Evolutionary conservation across 2,888 invertebrate species (phyloP).

Genomic region (Mayetiola destructor): DNA sequence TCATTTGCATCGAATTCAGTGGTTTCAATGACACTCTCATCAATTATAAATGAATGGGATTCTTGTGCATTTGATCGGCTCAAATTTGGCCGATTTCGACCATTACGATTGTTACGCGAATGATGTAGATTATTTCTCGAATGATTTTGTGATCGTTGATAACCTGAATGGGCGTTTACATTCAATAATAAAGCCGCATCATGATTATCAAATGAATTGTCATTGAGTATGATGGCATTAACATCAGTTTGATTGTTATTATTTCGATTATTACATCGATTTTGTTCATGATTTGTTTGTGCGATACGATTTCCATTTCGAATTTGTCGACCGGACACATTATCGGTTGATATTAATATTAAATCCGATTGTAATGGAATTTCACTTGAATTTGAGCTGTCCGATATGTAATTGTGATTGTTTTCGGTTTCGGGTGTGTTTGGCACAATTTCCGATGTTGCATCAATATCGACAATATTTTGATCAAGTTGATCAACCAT

Average conservation of each 20-base stretch:
- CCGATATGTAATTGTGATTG: constrained; percentile 13
- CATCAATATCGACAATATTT: not conserved
- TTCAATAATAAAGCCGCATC: not conserved
- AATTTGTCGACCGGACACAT: not conserved
- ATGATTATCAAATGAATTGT: not conserved
- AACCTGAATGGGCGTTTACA: not conserved
- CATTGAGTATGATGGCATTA: not conserved
- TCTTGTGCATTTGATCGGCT: not conserved
- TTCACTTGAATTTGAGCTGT: constrained; percentile 16
- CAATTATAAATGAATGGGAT: not conserved
- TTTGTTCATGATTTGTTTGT: not conserved
- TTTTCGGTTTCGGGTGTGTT: constrained; percentile 12
- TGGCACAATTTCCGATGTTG: constrained; percentile 11
- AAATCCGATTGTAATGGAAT: constrained; percentile 16
- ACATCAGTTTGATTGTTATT: constrained; percentile 1
- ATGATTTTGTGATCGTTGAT: not conserved
- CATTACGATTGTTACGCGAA: constrained; percentile 1
- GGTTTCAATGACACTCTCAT: not conserved
- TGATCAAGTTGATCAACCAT: no score
- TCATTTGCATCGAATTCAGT: constrained; percentile 2
- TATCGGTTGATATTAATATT: constrained; percentile 1
- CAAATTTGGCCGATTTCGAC: not conserved
- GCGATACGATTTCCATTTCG: not conserved
- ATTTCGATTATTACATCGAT: not conserved
- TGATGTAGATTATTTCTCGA: not conserved